phyloP scores from a whole-genome alignment of 1,140 invertebrate genomes.

The Anoplolepis gracilipes region DNA sequence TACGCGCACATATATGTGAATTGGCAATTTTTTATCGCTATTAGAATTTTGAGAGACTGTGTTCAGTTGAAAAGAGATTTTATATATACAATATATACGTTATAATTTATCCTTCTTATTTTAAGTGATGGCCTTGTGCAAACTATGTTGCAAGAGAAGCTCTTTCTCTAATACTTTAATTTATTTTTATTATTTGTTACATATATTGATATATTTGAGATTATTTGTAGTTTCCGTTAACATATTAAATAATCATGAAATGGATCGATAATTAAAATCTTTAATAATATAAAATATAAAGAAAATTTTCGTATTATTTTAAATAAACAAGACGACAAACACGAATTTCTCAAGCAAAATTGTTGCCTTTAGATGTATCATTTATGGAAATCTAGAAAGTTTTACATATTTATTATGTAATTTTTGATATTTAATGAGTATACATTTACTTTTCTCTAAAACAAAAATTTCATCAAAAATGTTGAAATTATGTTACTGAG shows the following conservation, averaged over 20 bases:
- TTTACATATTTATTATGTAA: neutral
- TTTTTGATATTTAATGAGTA: neutral
- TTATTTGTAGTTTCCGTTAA: neutral
- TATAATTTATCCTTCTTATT: neutral
- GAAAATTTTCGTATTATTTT: neutral
- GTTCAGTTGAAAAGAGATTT: no score
- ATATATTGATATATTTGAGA: neutral
- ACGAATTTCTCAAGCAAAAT: slow-evolving; percentile 1
- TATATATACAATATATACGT: neutral
- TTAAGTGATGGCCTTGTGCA: neutral
- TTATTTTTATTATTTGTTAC: neutral
- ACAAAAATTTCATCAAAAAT: neutral
- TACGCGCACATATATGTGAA: no score
- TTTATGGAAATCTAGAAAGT: slow-evolving; percentile 1
- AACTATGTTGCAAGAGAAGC: neutral
- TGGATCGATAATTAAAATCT: slow-evolving; percentile 19
- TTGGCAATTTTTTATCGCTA: no score
- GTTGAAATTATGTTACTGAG: neutral
- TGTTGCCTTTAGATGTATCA: neutral
- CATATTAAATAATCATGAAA: neutral
- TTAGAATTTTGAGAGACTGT: no score
- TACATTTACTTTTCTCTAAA: neutral
- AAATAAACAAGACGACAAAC: neutral
- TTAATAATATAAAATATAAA: slow-evolving; percentile 12
- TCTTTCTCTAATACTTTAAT: neutral